These are phyloP conservation scores for Engystomops pustulosus DNA, from an alignment of 2,113 vertebrate genomes.

Conservation along the genomic window DNA sequence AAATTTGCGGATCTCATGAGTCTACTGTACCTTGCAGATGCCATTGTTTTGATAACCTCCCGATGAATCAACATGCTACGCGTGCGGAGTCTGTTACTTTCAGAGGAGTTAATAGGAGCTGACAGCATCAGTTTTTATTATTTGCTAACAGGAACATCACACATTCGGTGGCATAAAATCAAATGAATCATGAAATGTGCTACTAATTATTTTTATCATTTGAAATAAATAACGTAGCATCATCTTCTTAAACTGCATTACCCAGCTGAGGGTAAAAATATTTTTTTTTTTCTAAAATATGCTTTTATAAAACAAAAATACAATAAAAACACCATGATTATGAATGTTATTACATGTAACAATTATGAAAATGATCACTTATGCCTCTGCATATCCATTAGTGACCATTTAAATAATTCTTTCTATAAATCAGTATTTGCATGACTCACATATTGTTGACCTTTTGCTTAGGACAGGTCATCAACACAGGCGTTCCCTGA, in stretches of 20 bases:
- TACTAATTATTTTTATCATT: constrained; percentile 39
- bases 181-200: constrained; percentile 48
- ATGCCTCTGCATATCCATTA: neutral
- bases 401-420: too few species aligned
- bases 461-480: too few species aligned
- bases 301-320: constrained; percentile 5
- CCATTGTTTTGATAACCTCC: constrained; percentile 15
- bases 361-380: neutral
- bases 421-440: too few species aligned
- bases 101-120: constrained; percentile 18
- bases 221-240: constrained; percentile 28
- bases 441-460: too few species aligned
- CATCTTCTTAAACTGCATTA: constrained; percentile 1
- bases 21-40: neutral
- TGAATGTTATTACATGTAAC: too few species aligned
- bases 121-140: constrained; percentile 43
- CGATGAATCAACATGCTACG: constrained; percentile 7
- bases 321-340: neutral
- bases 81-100: neutral
- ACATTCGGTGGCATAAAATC: constrained; percentile 49
- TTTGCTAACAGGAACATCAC: constrained; percentile 47
- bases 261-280: constrained; percentile 2
- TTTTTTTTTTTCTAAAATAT: neutral
- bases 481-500: too few species aligned
- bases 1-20: neutral